Evolutionary conservation across 2,113 vertebrate species (phyloP), one percentile per base, ranked within the genome.

Genomic region (Ascaphus truei): DNA sequence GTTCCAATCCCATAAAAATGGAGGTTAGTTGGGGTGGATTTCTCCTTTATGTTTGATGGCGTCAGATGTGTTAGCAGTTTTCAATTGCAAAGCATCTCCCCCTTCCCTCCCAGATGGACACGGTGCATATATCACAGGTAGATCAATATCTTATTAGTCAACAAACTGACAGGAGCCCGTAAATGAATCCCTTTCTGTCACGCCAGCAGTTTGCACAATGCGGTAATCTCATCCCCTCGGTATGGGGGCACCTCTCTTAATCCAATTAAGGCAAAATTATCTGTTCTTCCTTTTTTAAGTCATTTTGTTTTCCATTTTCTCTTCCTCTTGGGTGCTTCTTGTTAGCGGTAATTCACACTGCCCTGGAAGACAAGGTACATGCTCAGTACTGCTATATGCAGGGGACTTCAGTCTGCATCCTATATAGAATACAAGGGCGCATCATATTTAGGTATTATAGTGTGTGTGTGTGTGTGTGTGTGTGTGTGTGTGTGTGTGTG

Each of bases 101-200:
- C n/a, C n/a, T n/a, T n/a, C n/a, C n/a, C n/a, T 78, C 73, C 72
- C 81, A 89, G 86, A 89, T 89, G 91, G 85, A 85, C 81, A 78
- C 83, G 89, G 86, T 93, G 91, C 90, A 92, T 97, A 94, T 92
- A 87, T 91, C 86, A 85, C 65, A 84, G 82, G 87, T 73, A 66
- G 60, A 96, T 98, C 95, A 81, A 96, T 98, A 96, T 52, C 73
- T 94, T 95, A 94, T 98, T 96, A 96, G 92, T 93, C 92, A 93
- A 93, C 94, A 92, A 83, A 78, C 83, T 86, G 90, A 93, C 56
- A 30, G 78, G 83, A 85, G 84, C 84, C 86, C 85, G 79, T 87
- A 90, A 92, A 93, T 96, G 93, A 93, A 95, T 94, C 89, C 85
- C 69, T 86, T 88, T 89, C 87, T 92, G 91, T 94, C 90, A 91